phyloP scores from a whole-genome alignment of 1,140 invertebrate species.

The Calliopsis andreniformis region DNA sequence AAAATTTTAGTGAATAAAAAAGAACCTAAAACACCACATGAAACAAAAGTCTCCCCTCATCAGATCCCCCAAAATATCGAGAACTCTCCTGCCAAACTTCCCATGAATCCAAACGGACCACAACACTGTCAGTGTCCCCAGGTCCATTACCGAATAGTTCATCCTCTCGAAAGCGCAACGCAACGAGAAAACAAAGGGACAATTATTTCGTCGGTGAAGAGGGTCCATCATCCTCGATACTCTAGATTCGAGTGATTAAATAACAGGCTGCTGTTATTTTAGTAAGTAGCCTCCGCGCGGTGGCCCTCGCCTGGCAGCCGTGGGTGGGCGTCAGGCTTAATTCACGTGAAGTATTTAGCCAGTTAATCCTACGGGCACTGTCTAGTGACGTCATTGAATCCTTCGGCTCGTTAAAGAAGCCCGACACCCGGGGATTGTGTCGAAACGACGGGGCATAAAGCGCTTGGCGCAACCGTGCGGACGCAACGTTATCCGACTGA shows the following conservation, averaged over 20 bases:
- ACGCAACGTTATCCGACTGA: not conserved
- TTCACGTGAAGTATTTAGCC: constrained; percentile 73
- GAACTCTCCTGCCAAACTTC: too few species aligned
- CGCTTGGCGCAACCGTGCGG: constrained; percentile 14
- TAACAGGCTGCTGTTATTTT: constrained; percentile 71
- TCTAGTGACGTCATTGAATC: constrained; percentile 70
- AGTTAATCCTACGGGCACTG: constrained; percentile 69
- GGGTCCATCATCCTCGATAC: constrained; percentile 3
- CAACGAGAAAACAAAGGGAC: constrained; percentile 1
- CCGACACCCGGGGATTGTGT: not conserved
- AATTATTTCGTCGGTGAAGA: constrained; percentile 14
- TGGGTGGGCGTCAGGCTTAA: constrained; percentile 73
- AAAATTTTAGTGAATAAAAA: too few species aligned
- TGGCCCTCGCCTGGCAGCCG: constrained; percentile 21
- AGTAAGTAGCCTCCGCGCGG: constrained; percentile 64
- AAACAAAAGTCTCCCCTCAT: too few species aligned
- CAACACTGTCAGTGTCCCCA: too few species aligned
- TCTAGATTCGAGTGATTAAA: constrained; percentile 42
- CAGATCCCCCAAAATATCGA: too few species aligned
- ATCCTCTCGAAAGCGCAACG: not conserved
- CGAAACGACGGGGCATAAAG: not conserved
- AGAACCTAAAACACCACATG: too few species aligned
- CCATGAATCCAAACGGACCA: too few species aligned
- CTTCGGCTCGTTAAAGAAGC: constrained; percentile 46
- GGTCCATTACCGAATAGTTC: too few species aligned